Evolutionary conservation across 2,113 vertebrate species (phyloP), one percentile per base, ranked within the genome.

Genomic region (Zapus hudsonius): DNA sequence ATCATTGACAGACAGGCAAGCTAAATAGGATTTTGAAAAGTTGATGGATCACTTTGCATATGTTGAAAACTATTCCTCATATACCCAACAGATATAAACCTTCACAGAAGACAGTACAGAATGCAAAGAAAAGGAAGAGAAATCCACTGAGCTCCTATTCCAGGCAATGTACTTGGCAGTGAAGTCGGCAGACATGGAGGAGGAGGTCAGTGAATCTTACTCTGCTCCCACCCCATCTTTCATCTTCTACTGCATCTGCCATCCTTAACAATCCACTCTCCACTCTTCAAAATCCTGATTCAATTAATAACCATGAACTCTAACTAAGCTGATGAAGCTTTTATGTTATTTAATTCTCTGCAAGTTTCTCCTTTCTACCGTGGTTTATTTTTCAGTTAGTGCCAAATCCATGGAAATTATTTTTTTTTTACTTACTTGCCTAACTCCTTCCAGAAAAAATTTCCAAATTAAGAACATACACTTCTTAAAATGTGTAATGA

Each of bases 391-490:
- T 73, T 84, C 47, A 57, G 63, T n/a, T 55, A 42, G 16, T 42
- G 74, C 22, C 55, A 70, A 44, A 73, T 55, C 90, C 13, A 63
- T 40, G 38, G 33, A 74, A 90, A 36, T 82, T 55, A 80, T 67
- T 47, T 36, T 82, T 20, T 73, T 36, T 66, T 89, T 31, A 90
- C 16, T 27, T 88, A 61, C 4, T 29, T 85, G 44, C 38, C 33
- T 67, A 83, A 47, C 16, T 87, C 61, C 23, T 94, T 80, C 23
- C 33, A 69, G 19, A 94, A 88, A 82, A 61, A 64, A n/a, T 40
- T 76, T 61, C n/a, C 38, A 85, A 90, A 78, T 67, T 63, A 96
- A 64, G 75, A n/a, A n/a, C n/a, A 73, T 17, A 25, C 59, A 88
- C 31, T 88, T 72, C 47, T 85, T 40, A 90, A 87, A 89, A 42